Evolutionary conservation across 1,140 invertebrate genomes (phyloP), one percentile per base, ranked within the genome.

Genomic region (Drosophila ogumai): DNA sequence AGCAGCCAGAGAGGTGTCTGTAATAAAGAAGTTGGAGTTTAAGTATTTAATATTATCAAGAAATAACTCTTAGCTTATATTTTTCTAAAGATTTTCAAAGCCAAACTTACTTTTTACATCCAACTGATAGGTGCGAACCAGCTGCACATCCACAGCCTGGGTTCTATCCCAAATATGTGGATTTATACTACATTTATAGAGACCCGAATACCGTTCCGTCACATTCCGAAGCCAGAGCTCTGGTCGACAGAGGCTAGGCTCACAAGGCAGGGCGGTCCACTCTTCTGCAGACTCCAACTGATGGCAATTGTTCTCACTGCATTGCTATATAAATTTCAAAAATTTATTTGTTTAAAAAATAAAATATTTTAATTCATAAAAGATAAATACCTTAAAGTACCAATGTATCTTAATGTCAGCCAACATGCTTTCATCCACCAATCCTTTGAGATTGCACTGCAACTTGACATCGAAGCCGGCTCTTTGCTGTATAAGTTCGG

Each of bases 141-240:
- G 49, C 58, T 91, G 85, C 17, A 92, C 79, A 40, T 92, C 82
- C 44, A 90, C 74, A 0, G 76, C 36, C 43, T 86, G 78, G 0
- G 57, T 49, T 0, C 73, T 54, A 54, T 91, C 86, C 75, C 72
- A 72, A 3, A 79, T 57, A 13, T 90, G 73, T 0, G 91, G 91
- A 55, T 90, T 77, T 9, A 92, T 86, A 22, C 75, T 90, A 67
- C 91, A 92, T 34, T 92, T 92, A 52, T 92, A 92, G n/a, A 92
- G 75, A 0, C 91, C 91, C 4, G 91, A 92, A 55, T 92, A 91
- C 13, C 85, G 76, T 19, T 92, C 91, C 0, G 91, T 92, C 0
- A 92, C 76, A 72, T 92, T 92, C 6, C 75, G 75, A 1, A 92
- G 73, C 75, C 84, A 78, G 3, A 92, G 66, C 13, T 91, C 80